These are phyloP conservation scores for Drosophila kuntzei DNA, from an alignment of 2,888 invertebrate genomes.

Conservation along the genomic window DNA sequence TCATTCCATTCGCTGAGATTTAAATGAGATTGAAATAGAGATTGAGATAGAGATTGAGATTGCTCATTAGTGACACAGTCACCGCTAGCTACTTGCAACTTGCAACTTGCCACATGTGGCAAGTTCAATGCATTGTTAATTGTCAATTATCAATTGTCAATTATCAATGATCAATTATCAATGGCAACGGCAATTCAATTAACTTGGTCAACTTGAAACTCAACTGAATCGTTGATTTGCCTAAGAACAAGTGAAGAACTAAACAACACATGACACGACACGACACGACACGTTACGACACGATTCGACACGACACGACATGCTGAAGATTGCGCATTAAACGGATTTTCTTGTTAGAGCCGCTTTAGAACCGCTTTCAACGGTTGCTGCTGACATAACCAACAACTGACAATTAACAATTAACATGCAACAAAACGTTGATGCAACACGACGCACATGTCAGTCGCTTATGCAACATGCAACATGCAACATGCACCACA, in stretches of 20 bases:
- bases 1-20: constrained; percentile 30
- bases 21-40: not conserved
- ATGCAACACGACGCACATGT: constrained; percentile 42
- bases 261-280: not conserved
- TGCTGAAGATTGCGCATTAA: not conserved
- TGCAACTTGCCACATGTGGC: constrained; percentile 17
- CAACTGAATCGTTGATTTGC: not conserved
- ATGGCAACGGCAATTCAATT: constrained; percentile 47
- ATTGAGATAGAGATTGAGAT: constrained; percentile 7
- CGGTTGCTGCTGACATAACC: constrained; percentile 37
- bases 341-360: constrained; percentile 18
- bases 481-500: too few relatives aligned
- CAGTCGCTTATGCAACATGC: constrained; percentile 48
- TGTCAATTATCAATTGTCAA: constrained; percentile 23
- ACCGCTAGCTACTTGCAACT: constrained; percentile 1
- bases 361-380: constrained; percentile 30
- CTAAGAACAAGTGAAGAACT: not conserved
- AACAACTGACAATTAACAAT: constrained; percentile 9
- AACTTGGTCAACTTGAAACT: constrained; percentile 22
- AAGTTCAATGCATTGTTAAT: constrained; percentile 51
- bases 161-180: constrained; percentile 26
- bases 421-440: constrained; percentile 15
- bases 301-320: not conserved
- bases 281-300: constrained; percentile 1
- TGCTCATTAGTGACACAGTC: constrained; percentile 24